Evolutionary conservation across 2,797 vertebrate genomes (phyloP).

Genomic region (Megaceryle alcyon): DNA sequence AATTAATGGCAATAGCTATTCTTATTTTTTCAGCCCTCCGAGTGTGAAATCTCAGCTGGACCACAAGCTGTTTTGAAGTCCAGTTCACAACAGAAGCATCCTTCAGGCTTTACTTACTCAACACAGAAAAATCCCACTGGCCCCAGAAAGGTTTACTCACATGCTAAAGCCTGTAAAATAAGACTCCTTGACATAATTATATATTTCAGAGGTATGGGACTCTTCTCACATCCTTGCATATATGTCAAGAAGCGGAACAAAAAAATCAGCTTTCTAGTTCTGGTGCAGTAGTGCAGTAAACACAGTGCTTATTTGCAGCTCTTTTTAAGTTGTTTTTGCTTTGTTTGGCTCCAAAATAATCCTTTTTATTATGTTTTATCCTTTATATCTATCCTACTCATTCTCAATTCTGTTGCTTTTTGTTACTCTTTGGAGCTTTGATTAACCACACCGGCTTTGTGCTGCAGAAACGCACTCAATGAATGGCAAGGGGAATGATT

Average conservation of each 20-base stretch:
- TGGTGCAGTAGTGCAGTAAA: background rate
- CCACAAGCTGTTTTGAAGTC: background rate
- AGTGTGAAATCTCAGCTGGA: background rate
- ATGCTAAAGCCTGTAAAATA: background rate
- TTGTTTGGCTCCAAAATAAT: constrained; percentile 32
- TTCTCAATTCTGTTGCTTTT: constrained; percentile 14
- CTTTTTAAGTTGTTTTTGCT: constrained; percentile 24
- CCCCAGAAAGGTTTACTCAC: background rate
- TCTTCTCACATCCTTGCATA: background rate
- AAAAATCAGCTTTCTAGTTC: background rate
- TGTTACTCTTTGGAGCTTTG: constrained; percentile 60
- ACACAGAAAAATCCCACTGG: background rate
- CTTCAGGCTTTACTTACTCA: background rate
- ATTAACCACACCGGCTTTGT: constrained; percentile 52
- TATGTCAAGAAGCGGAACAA: background rate
- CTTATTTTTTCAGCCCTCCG: background rate
- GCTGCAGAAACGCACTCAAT: constrained; percentile 28
- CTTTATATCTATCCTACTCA: constrained; percentile 17
- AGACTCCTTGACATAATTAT: background rate
- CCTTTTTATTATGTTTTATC: constrained; percentile 55
- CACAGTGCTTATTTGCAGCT: background rate
- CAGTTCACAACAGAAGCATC: background rate
- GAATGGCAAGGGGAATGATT: constrained; percentile 65
- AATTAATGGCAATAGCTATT: background rate
- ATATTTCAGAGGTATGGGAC: background rate